Conservation (phyloP, 2,888 invertebrate genomes). For the Drosophila paracracens region DNA sequence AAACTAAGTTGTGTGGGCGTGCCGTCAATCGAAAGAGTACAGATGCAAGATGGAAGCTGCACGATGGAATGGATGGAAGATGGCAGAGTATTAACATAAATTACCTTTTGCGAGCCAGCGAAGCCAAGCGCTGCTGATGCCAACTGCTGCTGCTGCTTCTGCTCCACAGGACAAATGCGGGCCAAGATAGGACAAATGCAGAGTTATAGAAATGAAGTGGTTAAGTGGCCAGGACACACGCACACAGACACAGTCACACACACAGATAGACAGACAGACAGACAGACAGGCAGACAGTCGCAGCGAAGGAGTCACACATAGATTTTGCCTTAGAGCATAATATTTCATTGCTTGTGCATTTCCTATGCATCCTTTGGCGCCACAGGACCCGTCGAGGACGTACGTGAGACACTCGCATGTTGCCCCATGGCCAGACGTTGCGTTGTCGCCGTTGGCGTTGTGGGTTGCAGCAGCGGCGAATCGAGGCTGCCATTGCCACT, state of each 20-base stretch:
- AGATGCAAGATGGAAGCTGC: conserved; percentile 39
- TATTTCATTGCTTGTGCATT: conserved; percentile 78
- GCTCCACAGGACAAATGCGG: conserved; percentile 42
- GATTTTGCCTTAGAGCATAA: conserved; percentile 70
- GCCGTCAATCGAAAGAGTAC: conserved; percentile 31
- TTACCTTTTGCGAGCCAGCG: conserved; percentile 70
- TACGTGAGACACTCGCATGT: conserved; percentile 72
- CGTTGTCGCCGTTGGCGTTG: conserved; percentile 61
- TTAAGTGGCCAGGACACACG: conserved; percentile 67
- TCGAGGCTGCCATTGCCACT: conserved; percentile 76
- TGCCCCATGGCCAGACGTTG: conserved; percentile 52
- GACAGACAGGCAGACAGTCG: conserved; percentile 43
- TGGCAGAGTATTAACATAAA: conserved; percentile 77
- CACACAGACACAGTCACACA: conserved; percentile 11
- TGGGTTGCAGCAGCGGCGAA: conserved; percentile 72
- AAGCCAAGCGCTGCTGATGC: conserved; percentile 51
- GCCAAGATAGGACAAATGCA: conserved; percentile 57
- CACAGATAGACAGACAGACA: conserved; percentile 25
- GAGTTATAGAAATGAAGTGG: conserved; percentile 71
- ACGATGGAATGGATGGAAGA: conserved; percentile 26
- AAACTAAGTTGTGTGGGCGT: conserved; percentile 56
- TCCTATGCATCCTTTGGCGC: conserved; percentile 76
- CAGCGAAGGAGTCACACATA: conserved; percentile 46
- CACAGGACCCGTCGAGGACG: conserved; percentile 65
- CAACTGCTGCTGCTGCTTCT: conserved; percentile 22